phyloP scores from a whole-genome alignment of 2,888 invertebrate species.

The Heteropelma amictum region DNA sequence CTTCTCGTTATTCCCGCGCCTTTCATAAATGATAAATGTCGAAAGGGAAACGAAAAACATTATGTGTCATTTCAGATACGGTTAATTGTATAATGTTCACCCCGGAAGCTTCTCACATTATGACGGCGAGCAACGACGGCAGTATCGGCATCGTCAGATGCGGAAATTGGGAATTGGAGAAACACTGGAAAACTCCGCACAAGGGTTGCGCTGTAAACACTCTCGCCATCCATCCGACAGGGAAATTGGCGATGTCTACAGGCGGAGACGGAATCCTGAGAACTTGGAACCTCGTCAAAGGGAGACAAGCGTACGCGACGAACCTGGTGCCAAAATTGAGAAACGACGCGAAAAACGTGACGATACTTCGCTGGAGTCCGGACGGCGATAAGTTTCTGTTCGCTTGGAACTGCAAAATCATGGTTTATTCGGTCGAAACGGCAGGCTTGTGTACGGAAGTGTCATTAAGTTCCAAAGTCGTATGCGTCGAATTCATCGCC shows the following conservation, averaged over 20 bases:
- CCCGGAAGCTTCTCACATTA: constrained; percentile 86
- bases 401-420: constrained; percentile 85
- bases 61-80: constrained; percentile 81
- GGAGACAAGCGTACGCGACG: constrained; percentile 92
- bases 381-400: constrained; percentile 88
- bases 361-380: constrained; percentile 84
- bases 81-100: constrained; percentile 89
- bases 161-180: constrained; percentile 92
- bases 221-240: constrained; percentile 91
- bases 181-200: constrained; percentile 90
- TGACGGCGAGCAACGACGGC: constrained; percentile 92
- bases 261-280: constrained; percentile 90
- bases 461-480: constrained; percentile 84
- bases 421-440: constrained; percentile 89
- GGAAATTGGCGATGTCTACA: constrained; percentile 92
- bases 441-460: constrained; percentile 86
- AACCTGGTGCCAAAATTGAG: constrained; percentile 82
- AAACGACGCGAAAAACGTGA: constrained; percentile 70
- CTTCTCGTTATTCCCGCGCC: not conserved
- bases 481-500: constrained; percentile 84
- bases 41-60: too few relatives aligned
- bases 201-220: constrained; percentile 86
- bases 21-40: too few relatives aligned
- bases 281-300: constrained; percentile 97
- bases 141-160: constrained; percentile 88